Conservation (phyloP, 2,797 vertebrate species). For the Crocodylus rhombifer region DNA sequence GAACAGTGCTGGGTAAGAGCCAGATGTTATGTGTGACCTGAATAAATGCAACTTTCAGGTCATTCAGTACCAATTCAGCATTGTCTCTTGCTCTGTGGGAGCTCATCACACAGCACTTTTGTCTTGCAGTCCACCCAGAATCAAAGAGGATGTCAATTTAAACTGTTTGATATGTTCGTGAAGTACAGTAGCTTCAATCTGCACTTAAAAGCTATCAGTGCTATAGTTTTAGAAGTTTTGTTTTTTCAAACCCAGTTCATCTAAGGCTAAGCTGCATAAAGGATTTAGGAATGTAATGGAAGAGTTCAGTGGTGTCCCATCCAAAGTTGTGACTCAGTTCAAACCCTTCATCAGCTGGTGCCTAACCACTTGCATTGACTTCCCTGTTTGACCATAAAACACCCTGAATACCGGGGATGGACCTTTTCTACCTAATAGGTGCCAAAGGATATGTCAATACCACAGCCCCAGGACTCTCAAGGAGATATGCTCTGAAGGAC, state of each 20-base stretch:
- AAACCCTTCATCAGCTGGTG: background rate
- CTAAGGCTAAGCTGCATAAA: background rate
- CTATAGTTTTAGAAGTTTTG: background rate
- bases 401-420: too few species aligned
- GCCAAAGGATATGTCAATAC: too few species aligned
- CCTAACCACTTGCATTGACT: background rate
- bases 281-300: background rate
- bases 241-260: background rate
- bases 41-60: background rate
- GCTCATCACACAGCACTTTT: rapidly evolving
- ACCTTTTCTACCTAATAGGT: too few species aligned
- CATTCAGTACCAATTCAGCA: background rate
- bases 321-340: background rate
- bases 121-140: rapidly evolving
- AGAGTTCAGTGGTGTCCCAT: background rate
- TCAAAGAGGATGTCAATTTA: background rate
- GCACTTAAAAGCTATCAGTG: background rate
- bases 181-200: background rate
- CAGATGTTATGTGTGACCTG: rapidly evolving
- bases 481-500: too few species aligned
- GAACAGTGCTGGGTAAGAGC: background rate
- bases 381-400: too few species aligned
- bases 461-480: too few species aligned
- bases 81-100: background rate
- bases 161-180: background rate